Evolutionary conservation across 2,888 invertebrate species (phyloP).

Genomic region (Drosophila histrio): DNA sequence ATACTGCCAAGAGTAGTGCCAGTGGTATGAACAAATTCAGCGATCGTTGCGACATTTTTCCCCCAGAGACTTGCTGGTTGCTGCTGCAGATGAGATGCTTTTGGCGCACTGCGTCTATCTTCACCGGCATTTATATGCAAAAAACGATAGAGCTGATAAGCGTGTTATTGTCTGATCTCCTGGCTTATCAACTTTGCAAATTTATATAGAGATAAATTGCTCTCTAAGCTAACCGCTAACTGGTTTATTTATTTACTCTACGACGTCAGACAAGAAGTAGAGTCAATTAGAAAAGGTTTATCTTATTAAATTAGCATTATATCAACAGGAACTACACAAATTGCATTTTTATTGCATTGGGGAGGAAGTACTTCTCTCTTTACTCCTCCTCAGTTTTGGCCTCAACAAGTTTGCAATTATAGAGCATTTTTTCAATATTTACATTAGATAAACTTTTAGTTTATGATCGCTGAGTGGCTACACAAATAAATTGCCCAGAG

Average conservation of each 20-base stretch:
- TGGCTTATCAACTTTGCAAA: slow-evolving; percentile 44
- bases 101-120: slow-evolving; percentile 68
- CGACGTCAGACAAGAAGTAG: not conserved
- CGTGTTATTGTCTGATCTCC: slow-evolving; percentile 23
- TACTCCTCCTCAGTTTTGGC: not conserved
- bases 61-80: slow-evolving; percentile 5
- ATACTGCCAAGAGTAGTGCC: slow-evolving; percentile 16
- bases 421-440: slow-evolving; percentile 42
- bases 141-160: slow-evolving; percentile 39
- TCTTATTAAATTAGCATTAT: not conserved
- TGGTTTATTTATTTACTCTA: slow-evolving; percentile 38
- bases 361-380: not conserved
- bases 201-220: slow-evolving; percentile 36
- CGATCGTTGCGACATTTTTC: slow-evolving; percentile 27
- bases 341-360: slow-evolving; percentile 18
- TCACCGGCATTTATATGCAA: slow-evolving; percentile 59
- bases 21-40: slow-evolving; percentile 22
- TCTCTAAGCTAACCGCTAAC: slow-evolving; percentile 13
- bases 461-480: slow-evolving; percentile 46
- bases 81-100: slow-evolving; percentile 39
- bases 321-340: slow-evolving; percentile 1
- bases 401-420: slow-evolving; percentile 27
- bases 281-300: not conserved
- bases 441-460: slow-evolving; percentile 44
- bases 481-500: slow-evolving; percentile 38